Evolutionary conservation across 2,888 invertebrate genomes (phyloP).

Genomic region (Macrophya alboannulata): DNA sequence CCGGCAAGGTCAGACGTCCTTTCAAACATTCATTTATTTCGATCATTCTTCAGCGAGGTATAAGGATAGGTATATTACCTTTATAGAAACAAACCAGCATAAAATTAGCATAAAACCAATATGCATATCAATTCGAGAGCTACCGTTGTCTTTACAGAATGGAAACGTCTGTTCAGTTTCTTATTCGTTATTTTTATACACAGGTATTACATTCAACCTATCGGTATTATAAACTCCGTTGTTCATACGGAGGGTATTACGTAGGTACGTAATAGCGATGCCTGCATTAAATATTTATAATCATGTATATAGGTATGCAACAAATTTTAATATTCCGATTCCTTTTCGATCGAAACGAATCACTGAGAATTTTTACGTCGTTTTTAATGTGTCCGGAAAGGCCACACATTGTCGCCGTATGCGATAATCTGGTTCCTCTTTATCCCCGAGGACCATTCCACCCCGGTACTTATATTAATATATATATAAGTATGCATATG

Average conservation of each 20-base stretch:
- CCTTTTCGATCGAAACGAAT: background rate
- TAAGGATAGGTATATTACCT: background rate
- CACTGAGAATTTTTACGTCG: background rate
- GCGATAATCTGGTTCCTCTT: background rate
- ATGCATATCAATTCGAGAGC: constrained; percentile 54
- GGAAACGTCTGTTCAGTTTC: constrained; percentile 1
- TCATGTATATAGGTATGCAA: background rate
- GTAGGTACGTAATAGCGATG: background rate
- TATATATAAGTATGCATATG: background rate
- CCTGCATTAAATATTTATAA: background rate
- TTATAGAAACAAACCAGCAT: background rate
- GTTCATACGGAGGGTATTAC: background rate
- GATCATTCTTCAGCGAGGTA: constrained; percentile 21
- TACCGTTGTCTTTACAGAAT: constrained; percentile 34
- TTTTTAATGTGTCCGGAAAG: background rate
- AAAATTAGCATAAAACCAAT: constrained; percentile 54
- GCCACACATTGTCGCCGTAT: constrained; percentile 9
- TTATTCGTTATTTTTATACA: background rate
- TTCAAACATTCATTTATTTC: constrained; percentile 38
- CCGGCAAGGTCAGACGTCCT: constrained; percentile 43
- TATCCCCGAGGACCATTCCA: background rate
- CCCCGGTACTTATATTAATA: constrained; percentile 1
- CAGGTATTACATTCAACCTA: background rate
- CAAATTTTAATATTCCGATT: too few species aligned
- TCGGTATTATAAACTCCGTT: background rate